Evolutionary conservation across 64 coral and sea anemone species (phyloP), one percentile per base, ranked within the genome.

Genomic region (Actinia tenebrosa): DNA sequence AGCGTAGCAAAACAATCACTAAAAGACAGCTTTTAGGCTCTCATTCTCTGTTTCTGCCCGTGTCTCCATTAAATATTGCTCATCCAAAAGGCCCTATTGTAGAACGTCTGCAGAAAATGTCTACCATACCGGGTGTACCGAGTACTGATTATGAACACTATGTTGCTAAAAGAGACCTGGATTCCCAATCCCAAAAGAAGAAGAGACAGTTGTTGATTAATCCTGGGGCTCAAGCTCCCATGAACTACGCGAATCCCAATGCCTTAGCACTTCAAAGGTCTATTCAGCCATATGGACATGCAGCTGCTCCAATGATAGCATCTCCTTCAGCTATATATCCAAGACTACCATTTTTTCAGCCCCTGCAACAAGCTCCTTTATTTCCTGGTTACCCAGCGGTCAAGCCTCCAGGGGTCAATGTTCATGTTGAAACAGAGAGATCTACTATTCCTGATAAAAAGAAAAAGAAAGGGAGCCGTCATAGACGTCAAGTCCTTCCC

Each of bases 351-450:
- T 81, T 20, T n/a, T 16, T 10, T 52, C 79, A 81, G 27, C 79
- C 79, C 69, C 10, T 75, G 25, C 5, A 42, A 4, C 79, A 81
- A 23, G 46, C 45, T 81, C 44, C 79, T n/a, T 81, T 53, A 20
- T 81, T 81, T 75, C 11, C 69, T 37, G 69, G 69, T 27, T 75
- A 75, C 25, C 25, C 69, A 47, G 3, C 79, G 22, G 18, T 81
- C 1, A 45, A 81, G 18, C 83, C 84, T 0, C 97, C 93, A 22
- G 83, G 90, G 23, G 93, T 99, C 17, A 85, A 84, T 15, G 97
- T 99, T 14, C 93, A 99, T 68, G 93, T 99, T 4, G 97, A 95
- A 64, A 99, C 97, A 64, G 56, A 90, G 3, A 95, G 89, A 79
- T 99, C 97, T 5, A 43, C 50, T 45, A 89, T 99, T 55, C 93